These are phyloP conservation scores for Kryptolebias marmoratus DNA, from an alignment of 2,113 vertebrate genomes.

Conservation along the genomic window DNA sequence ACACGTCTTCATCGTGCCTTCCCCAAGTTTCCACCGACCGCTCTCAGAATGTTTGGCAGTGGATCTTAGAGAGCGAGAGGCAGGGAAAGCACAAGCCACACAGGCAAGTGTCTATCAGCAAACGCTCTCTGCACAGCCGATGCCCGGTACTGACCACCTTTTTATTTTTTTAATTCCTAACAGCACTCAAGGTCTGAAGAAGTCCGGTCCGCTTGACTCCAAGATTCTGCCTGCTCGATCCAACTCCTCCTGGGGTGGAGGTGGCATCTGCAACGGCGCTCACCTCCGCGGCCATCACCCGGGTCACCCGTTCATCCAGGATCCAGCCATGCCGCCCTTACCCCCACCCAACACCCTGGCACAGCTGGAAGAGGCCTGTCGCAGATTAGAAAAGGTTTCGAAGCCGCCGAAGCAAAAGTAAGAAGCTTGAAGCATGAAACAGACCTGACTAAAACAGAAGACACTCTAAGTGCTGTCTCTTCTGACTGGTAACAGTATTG, in stretches of 20 bases:
- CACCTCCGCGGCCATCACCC: conserved; percentile 83
- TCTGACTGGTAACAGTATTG: background rate
- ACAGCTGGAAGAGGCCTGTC: conserved; percentile 95
- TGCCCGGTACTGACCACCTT: background rate
- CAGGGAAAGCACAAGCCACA: conserved; percentile 92
- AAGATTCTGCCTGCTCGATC: conserved; percentile 73
- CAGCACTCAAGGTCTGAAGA: conserved; percentile 87
- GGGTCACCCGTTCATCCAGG: conserved; percentile 86
- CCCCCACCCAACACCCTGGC: conserved; percentile 92
- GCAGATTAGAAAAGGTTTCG: conserved; percentile 91
- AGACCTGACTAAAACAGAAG: background rate
- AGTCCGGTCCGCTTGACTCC: conserved; percentile 81
- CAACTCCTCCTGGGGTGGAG: conserved; percentile 80
- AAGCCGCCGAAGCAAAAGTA: conserved; percentile 91
- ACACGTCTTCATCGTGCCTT: conserved; percentile 80
- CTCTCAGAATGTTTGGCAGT: conserved; percentile 95
- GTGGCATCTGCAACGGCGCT: conserved; percentile 60
- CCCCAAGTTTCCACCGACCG: conserved; percentile 87
- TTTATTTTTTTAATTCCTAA: background rate
- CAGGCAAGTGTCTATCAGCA: conserved; percentile 78
- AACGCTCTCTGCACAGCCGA: background rate
- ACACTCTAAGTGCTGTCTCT: background rate
- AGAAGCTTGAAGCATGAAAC: background rate
- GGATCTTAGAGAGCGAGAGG: conserved; percentile 93
- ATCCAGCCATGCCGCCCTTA: conserved; percentile 87